Evolutionary conservation across 2,888 invertebrate species (phyloP), one percentile per base, ranked within the genome.

Genomic region (Pachydiplax longipennis): DNA sequence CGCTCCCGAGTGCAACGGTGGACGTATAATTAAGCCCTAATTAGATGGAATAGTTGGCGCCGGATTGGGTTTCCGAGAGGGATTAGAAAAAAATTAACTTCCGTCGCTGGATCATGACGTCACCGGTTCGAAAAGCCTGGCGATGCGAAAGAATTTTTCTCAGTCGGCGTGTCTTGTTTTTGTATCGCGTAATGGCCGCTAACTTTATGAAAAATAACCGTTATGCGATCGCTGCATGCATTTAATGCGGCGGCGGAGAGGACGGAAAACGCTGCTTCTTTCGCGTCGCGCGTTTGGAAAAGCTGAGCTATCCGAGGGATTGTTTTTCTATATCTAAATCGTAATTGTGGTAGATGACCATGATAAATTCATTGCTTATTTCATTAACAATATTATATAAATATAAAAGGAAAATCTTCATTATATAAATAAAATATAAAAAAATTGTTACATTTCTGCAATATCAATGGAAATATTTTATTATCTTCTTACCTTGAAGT

Each of bases 11-110:
- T 35, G 31, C 61, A 18, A 22, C 61, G 61, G 61, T 73, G 73
- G 31, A 73, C 73, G 73, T 31, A 73, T 73, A 73, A 73, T 73
- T 73, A 73, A 73, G 73, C 73, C 73, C 73, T 73, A 73, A 73
- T 73, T 73, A 73, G 73, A 73, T 73, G 73, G 73, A 73, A 73
- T 73, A 73, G 73, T 73, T 73, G 73, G 73, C 73, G 73, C 73
- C 73, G 73, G 73, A 73, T 73, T 73, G 73, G 73, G 73, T 73
- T 73, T 73, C 73, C 73, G 73, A 73, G 73, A 73, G 73, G 73
- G 65, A 65, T 44, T 22, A 73, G 73, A 31, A 73, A 73, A 73
- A 73, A 73, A 73, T 12, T 2, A 25, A 25, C 73, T 65, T 65
- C 65, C 22, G 25, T 2, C n/a, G 73, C 25, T 13, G 73, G 73